Evolutionary conservation across 2,113 vertebrate genomes (phyloP).

Genomic region (Neodon shergylaensis): DNA sequence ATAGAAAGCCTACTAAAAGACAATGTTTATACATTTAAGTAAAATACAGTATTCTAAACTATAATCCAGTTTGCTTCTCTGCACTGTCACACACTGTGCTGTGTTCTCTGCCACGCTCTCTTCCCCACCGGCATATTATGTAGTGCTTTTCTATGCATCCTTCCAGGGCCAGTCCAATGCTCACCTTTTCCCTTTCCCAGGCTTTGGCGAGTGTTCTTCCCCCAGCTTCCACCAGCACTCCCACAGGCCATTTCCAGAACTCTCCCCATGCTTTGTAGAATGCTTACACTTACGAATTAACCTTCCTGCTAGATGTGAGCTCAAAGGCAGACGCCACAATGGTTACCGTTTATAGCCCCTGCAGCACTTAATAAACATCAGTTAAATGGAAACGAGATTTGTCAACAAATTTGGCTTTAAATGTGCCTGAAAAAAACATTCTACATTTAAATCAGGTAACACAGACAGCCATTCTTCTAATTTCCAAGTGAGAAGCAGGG

Average conservation of each 20-base stretch:
- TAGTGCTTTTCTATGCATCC: neutral
- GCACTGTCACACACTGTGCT: fast-evolving
- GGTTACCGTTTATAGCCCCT: neutral
- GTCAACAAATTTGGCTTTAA: slow-evolving; percentile 9
- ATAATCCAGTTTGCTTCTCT: neutral
- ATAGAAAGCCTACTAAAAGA: neutral
- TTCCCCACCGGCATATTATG: neutral
- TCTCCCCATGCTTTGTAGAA: neutral
- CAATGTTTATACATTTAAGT: no score
- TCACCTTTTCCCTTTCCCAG: neutral
- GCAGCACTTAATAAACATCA: neutral
- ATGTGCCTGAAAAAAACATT: neutral
- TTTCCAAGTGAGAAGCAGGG: neutral
- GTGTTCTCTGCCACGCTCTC: neutral
- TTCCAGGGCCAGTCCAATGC: neutral
- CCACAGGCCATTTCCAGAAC: neutral
- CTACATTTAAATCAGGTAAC: slow-evolving; percentile 24
- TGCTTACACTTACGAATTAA: neutral
- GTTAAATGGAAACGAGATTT: neutral
- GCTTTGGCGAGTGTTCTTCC: no score
- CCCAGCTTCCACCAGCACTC: neutral
- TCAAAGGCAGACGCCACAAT: neutral
- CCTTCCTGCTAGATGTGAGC: neutral
- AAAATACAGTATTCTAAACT: neutral
- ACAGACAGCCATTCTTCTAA: neutral